Evolutionary conservation across 2,888 invertebrate genomes (phyloP).

Genomic region (Poecilobothrus nobilitatus): DNA sequence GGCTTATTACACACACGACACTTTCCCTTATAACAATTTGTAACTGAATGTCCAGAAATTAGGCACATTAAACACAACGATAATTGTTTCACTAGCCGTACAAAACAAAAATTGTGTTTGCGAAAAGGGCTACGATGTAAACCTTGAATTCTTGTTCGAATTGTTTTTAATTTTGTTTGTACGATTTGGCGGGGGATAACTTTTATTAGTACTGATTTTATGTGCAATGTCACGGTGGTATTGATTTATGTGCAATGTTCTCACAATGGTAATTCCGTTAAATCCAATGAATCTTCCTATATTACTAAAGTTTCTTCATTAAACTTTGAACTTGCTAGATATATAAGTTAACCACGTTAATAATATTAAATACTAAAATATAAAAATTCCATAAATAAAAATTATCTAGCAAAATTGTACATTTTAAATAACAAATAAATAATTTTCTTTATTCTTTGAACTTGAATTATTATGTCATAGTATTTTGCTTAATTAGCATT

Average conservation of each 20-base stretch:
- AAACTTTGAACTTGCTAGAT: too few species aligned
- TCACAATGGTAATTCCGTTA: conserved; percentile 18
- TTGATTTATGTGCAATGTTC: conserved; percentile 15
- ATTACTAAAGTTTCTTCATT: conserved; percentile 16
- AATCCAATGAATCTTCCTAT: conserved; percentile 21
- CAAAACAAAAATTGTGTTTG: background rate
- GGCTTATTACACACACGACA: background rate
- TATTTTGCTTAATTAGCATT: too few species aligned
- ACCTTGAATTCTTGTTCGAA: background rate
- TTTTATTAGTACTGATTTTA: background rate
- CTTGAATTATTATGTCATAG: too few species aligned
- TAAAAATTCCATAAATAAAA: too few species aligned
- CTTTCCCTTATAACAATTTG: background rate
- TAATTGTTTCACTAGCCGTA: background rate
- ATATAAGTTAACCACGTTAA: too few species aligned
- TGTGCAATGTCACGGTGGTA: background rate
- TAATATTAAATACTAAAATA: too few species aligned
- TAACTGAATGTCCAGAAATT: background rate
- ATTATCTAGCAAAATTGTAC: too few species aligned
- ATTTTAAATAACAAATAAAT: too few species aligned
- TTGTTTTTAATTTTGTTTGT: background rate
- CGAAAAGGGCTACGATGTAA: background rate
- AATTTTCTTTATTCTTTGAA: too few species aligned
- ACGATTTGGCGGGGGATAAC: background rate
- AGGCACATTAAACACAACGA: background rate